These are phyloP conservation scores for Erebia ligea DNA, from an alignment of 2,888 invertebrate species.

Conservation along the genomic window DNA sequence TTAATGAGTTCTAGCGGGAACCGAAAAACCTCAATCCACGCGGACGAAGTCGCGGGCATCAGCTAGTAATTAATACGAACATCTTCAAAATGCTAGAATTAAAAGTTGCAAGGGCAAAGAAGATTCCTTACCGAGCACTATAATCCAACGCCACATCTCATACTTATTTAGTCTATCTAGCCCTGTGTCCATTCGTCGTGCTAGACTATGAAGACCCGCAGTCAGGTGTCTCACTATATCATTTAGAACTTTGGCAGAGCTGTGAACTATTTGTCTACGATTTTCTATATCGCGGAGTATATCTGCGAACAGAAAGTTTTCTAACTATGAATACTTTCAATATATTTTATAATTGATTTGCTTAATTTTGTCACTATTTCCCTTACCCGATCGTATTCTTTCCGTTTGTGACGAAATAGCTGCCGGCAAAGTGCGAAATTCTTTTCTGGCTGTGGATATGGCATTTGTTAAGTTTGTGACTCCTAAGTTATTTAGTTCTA, in stretches of 20 bases:
- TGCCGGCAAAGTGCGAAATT: constrained; percentile 84
- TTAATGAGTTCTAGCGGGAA: too few relatives aligned
- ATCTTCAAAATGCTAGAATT: too few relatives aligned
- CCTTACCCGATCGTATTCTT: constrained; percentile 83
- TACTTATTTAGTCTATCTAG: constrained; percentile 78
- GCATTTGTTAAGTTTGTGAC: constrained; percentile 83
- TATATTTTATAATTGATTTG: neutral
- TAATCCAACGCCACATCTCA: constrained; percentile 86
- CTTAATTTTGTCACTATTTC: neutral
- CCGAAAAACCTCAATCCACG: too few relatives aligned
- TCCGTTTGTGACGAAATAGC: constrained; percentile 83
- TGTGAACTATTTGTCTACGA: constrained; percentile 82
- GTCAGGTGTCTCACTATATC: constrained; percentile 83
- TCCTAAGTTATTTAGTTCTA: constrained; percentile 73
- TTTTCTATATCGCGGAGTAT: constrained; percentile 83
- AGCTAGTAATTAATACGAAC: too few relatives aligned
- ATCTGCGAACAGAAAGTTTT: constrained; percentile 61
- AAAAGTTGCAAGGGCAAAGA: neutral
- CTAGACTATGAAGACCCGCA: constrained; percentile 64
- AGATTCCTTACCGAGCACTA: constrained; percentile 80
- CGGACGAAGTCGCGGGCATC: too few relatives aligned
- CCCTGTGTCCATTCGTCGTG: constrained; percentile 67
- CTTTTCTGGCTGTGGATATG: constrained; percentile 81
- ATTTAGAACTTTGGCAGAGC: constrained; percentile 82
- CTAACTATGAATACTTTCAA: neutral